A percentile compares a stretch with the other conserved stretches of the same genome.
phyloP scores from a whole-genome alignment of 1,140 invertebrate species.

The Ceratina calcarata region DNA sequence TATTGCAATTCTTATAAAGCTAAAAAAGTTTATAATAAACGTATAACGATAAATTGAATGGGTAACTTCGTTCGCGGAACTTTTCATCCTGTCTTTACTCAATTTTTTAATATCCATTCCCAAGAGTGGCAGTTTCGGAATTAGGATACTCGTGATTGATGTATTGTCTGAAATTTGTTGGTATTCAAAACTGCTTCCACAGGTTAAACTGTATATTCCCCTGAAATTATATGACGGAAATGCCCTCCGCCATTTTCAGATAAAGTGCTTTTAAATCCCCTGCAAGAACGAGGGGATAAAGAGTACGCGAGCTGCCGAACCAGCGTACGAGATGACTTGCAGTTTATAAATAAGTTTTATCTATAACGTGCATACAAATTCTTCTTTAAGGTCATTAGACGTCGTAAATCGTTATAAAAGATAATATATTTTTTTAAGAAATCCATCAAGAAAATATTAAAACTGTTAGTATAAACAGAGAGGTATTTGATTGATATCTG shows the following conservation, averaged over 20 bases:
- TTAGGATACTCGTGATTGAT: neutral
- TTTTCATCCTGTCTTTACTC: too few relatives aligned
- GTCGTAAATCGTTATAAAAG: too few relatives aligned
- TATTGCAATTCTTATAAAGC: too few relatives aligned
- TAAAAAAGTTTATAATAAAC: too few relatives aligned
- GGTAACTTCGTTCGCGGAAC: neutral
- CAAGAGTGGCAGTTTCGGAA: too few relatives aligned
- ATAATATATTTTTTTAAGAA: too few relatives aligned
- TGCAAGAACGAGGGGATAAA: neutral
- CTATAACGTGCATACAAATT: neutral
- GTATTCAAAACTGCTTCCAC: neutral
- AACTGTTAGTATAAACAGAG: too few relatives aligned
- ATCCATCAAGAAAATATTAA: too few relatives aligned
- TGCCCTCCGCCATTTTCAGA: neutral
- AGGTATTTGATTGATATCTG: neutral
- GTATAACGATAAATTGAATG: neutral
- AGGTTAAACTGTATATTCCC: neutral
- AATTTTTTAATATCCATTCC: too few relatives aligned
- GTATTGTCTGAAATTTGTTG: conserved; percentile 6
- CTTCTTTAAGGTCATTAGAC: neutral
- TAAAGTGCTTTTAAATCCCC: conserved; percentile 4
- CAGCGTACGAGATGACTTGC: neutral
- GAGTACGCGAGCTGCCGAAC: neutral
- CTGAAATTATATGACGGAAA: conserved; percentile 3
- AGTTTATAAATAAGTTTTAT: neutral